phyloP scores from a whole-genome alignment of 2,888 invertebrate species.

The Aphrophora alni region DNA sequence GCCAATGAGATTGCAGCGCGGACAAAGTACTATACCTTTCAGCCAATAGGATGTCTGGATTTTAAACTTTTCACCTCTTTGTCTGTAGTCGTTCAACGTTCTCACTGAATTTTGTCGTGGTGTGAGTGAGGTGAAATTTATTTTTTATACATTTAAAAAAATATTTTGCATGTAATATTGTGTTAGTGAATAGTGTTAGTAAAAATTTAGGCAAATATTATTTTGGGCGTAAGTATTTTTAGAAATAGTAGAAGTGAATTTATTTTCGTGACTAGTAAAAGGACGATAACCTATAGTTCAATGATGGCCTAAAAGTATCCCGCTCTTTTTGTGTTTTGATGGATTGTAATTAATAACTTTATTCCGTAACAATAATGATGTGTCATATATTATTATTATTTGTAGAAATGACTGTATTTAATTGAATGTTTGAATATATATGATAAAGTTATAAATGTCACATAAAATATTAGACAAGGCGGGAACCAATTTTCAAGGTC shows the following conservation, averaged over 20 bases:
- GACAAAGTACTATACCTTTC: constrained; percentile 8
- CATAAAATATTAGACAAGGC: constrained; percentile 11
- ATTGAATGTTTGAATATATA: not conserved
- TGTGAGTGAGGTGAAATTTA: constrained; percentile 10
- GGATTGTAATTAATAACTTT: not conserved
- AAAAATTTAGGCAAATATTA: not conserved
- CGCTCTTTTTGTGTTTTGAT: not conserved
- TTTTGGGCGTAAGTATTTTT: not conserved
- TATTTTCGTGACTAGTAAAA: not conserved
- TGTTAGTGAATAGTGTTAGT: not conserved
- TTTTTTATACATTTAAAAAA: not conserved
- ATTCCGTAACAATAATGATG: not conserved
- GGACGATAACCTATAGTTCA: constrained; percentile 47
- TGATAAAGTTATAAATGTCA: not conserved
- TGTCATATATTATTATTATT: not conserved
- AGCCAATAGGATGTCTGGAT: constrained; percentile 30
- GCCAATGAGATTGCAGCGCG: constrained; percentile 24
- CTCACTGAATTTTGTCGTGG: constrained; percentile 5
- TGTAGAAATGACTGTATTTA: not conserved
- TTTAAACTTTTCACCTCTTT: constrained; percentile 35
- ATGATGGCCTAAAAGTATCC: not conserved
- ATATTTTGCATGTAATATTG: not conserved
- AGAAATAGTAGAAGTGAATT: not conserved
- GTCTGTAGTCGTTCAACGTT: constrained; percentile 20
- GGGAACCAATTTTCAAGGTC: constrained; percentile 41